A percentile compares a stretch with the other conserved stretches of the same genome.
These are phyloP conservation scores for Drymonia ruficornis DNA, from an alignment of 2,888 invertebrate genomes.

Conservation along the genomic window DNA sequence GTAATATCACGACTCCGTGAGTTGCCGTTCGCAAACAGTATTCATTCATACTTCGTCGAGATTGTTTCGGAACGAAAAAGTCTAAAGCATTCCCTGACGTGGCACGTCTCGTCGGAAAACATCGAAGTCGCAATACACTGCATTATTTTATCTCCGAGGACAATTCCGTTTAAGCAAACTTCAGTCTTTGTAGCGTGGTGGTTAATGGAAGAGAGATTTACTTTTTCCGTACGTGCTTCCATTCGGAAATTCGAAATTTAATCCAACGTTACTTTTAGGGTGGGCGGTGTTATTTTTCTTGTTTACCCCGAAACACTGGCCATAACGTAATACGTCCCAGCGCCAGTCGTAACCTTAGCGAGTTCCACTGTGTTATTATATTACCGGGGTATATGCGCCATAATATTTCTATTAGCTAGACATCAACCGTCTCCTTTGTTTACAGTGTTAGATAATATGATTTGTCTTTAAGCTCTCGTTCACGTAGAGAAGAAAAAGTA, in stretches of 20 bases:
- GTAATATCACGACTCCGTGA: constrained; percentile 17
- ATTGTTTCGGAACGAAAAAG: constrained; percentile 27
- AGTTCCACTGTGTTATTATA: constrained; percentile 39
- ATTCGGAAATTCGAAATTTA: constrained; percentile 35
- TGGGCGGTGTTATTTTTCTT: constrained; percentile 26
- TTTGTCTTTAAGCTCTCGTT: constrained; percentile 19
- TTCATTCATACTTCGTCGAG: constrained; percentile 29
- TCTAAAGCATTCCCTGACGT: constrained; percentile 11
- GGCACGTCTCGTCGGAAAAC: constrained; percentile 24
- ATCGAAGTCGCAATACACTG: constrained; percentile 44
- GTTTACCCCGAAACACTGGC: constrained; percentile 30
- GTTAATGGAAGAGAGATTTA: constrained; percentile 48
- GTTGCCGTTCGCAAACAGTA: constrained; percentile 16
- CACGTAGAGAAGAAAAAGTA: not conserved
- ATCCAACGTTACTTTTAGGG: constrained; percentile 23
- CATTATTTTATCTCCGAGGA: constrained; percentile 45
- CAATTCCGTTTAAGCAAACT: constrained; percentile 42
- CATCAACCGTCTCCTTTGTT: constrained; percentile 37
- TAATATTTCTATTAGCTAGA: constrained; percentile 44
- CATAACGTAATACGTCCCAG: constrained; percentile 34
- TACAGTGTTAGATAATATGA: constrained; percentile 28
- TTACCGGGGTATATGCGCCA: constrained; percentile 34
- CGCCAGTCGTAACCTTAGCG: constrained; percentile 41
- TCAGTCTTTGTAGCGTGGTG: constrained; percentile 31
- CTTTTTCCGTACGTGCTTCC: constrained; percentile 35